Percentiles rank a stretch among this genome's conserved stretches.
Conservation (phyloP, 2,797 vertebrate genomes). For the Lutjanus argentimaculatus region DNA sequence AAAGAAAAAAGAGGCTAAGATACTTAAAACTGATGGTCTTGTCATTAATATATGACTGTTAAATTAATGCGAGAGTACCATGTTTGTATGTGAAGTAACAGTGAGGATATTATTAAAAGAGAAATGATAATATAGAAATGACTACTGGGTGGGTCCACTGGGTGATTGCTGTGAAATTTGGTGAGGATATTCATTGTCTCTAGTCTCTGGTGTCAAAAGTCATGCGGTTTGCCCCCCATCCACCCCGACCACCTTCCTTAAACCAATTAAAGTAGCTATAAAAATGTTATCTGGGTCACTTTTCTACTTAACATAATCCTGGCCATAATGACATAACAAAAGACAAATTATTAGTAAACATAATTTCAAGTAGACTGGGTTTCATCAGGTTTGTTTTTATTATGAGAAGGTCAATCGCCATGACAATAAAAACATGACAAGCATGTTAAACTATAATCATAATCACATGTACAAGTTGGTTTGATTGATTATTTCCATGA, state of each 20-base stretch:
- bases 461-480: background rate
- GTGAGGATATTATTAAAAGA: no score
- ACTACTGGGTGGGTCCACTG: background rate
- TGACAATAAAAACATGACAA: conserved; percentile 5
- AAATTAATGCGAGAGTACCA: no score
- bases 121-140: no score
- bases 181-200: background rate
- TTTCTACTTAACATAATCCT: background rate
- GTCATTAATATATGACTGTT: no score
- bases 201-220: background rate
- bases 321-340: background rate
- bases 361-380: background rate
- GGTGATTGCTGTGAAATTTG: background rate
- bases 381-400: background rate
- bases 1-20: no score
- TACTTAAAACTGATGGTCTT: no score
- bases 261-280: no score
- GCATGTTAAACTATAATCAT: conserved; percentile 22
- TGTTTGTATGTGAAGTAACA: no score
- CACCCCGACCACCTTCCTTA: background rate
- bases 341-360: background rate
- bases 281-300: background rate
- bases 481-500: conserved; percentile 15
- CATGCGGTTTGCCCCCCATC: background rate
- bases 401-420: background rate